Base-by-base conservation (phyloP, 2,888 invertebrate species). In the Philhelius pedissequus region DNA sequence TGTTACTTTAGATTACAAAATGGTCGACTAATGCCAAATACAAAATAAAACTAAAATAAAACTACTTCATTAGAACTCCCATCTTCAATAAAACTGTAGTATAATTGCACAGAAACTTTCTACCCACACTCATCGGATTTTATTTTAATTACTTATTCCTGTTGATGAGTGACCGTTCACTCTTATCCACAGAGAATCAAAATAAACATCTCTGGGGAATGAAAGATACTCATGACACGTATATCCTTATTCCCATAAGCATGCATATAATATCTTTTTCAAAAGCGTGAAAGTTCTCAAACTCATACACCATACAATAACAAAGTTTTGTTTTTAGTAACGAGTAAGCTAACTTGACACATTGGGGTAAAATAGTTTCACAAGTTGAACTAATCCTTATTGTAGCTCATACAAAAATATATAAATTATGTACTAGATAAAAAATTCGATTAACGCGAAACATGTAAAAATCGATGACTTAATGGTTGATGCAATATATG, bases 101-200 rank as follows among this genome's bases (percentile, higher is more conserved):
- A n/a, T n/a, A n/a, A n/a, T 20, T 11, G 15, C 18, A 54, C 18
- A 58, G 9, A 38, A 38, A 58, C 38, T 18, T 38, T 70, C 15
- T 45, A 27, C 22, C 18, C 48, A 38, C 38, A 25, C 50, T 27
- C 35, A 64, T 64, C 56, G 38, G 9, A 18, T 25, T 71, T 71
- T 68, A 68, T 78, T 70, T 22, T 32, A 70, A 22, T 54, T 38
- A 40, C 58, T 60, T 73, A 32, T 35, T 32, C n/a, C 32, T 40
- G n/a, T 22, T 38, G 40, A 52, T 58, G 32, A 50, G 66, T 58
- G 15, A 22, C 25, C 11, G 13, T 9, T 30, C 8, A 6, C 40
- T 4, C 18, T 9, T 0, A 43, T 20, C 9, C 18, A 0, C 18
- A 43, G 20, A 18, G 4, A 20, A 43, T 43, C 18, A 18, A 43